Evolutionary conservation across 2,888 invertebrate species (phyloP).

Genomic region (Copidosoma aretas): DNA sequence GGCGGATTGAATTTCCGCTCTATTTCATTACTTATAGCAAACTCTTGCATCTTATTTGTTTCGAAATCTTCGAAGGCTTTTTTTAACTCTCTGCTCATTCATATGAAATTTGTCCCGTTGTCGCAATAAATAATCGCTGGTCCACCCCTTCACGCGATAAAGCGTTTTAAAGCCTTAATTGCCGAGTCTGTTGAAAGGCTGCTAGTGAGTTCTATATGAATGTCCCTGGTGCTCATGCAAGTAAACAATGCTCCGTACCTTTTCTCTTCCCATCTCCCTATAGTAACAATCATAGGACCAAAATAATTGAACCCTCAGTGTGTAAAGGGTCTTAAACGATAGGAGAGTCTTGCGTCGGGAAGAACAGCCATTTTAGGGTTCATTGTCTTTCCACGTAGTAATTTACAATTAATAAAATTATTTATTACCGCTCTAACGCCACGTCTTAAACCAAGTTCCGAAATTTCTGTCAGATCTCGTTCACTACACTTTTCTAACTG

Average conservation of each 20-base stretch:
- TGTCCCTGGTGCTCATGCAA: no score
- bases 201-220: no score
- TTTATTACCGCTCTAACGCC: no score
- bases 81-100: slow-evolving; percentile 3
- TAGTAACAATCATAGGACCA: neutral
- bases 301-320: slow-evolving; percentile 7
- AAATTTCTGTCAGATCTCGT: no score
- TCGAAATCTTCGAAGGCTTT: slow-evolving; percentile 2
- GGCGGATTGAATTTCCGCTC: slow-evolving; percentile 17
- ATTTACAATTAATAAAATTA: no score
- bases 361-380: neutral
- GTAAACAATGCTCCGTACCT: no score
- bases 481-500: no score
- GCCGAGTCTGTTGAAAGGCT: no score
- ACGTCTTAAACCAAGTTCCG: no score
- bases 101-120: slow-evolving; percentile 11
- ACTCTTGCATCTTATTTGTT: neutral
- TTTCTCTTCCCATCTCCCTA: no score
- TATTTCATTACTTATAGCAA: slow-evolving; percentile 4
- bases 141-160: neutral
- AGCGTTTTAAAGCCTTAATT: no score
- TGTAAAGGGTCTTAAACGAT: neutral
- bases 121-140: neutral
- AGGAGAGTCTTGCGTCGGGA: neutral
- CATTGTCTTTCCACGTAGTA: no score